Evolutionary conservation across 2,797 vertebrate genomes (phyloP), one percentile per base, ranked within the genome.

Genomic region (Anolis apletophallus): DNA sequence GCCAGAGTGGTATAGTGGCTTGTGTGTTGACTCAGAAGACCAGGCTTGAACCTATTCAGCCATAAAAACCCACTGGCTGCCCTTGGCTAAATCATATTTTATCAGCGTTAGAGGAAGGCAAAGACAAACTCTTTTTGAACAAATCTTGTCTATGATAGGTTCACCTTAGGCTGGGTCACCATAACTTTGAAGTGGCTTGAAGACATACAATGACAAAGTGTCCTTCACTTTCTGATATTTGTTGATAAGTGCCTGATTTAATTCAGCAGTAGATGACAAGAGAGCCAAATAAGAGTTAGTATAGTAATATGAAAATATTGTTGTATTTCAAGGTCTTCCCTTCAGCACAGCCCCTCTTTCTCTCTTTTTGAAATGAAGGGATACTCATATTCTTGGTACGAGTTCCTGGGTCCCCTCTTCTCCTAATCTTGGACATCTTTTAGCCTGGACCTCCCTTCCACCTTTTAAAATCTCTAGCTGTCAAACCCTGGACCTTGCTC

Each of bases 401-500:
- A 26, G 5, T 55, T 54, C 52, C 29, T 57, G 4, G 16, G 7
- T 21, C 34, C 26, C 57, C 32, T 32, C 8, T 23, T 81, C 21
- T 26, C 50, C 55, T 17, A 0, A 1, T 29, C n/a, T 14, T n/a
- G 46, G 19, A 29, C 50, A 86, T 9, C 36, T 14, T 9, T 19
- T 17, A 16, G 10, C 3, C 32, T 52, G 46, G 52, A 36, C 0
- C 50, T n/a, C 52, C 40, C 21, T 64, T 57, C 61, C 1, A 6
- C 40, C 26, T 40, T 57, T 34, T 40, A 57, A 32, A 61, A 29
- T 67, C 54, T 34, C n/a, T 26, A n/a, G 46, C 32, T 3, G 4
- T 54, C 14, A 83, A 16, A 7, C 9, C 40, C 40, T n/a, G 75
- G 75, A 55, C n/a, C 61, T 59, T 87, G 86, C 57, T 83, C 55